Base-by-base conservation (phyloP, 2,888 invertebrate genomes). In the Latrodectus hesperus region DNA sequence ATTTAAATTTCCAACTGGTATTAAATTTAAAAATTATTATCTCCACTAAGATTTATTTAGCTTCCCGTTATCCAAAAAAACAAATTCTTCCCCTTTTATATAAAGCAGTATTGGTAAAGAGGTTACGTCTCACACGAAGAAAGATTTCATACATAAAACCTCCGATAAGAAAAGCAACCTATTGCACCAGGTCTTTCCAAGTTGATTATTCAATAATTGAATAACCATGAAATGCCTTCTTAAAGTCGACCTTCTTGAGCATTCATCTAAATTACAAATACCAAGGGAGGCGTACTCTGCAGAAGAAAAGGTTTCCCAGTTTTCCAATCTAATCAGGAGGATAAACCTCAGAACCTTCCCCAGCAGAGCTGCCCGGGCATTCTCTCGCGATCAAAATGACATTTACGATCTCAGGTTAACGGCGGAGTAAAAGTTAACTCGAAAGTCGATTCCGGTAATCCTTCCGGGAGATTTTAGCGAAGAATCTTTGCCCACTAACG, bases 311-410 rank as follows among this genome's bases (percentile, higher is more conserved):
- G 55, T 51, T 38, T 55, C 51, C 14, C 12, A 64, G 51, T 53
- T 84, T 77, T 84, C 84, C 65, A 74, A 78, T 79, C 78, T 84
- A 84, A 84, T 84, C 84, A 84, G 65, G 38, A 71, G 71, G 72
- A 52, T 60, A 72, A 71, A 74, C 84, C 84, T 73, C 78, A 77
- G 72, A 84, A 84, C 60, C 49, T 53, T 38, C 16, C 78, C 55
- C 73, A 72, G 52, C 49, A 73, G 84, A 78, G 73, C 53, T 68
- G 53, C 53, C 67, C 49, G 22, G 68, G 60, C 38, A 22, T 80
- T 64, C 71, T 51, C 16, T 22, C 55, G 68, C 78, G 78, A 84
- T 84, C 73, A 84, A 84, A 84, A 84, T 84, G 84, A 84, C 84
- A 84, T 84, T 84, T 84, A 73, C 84, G 84, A 84, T 78, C 67